phyloP scores from a whole-genome alignment of 2,888 invertebrate species.

The Bellardia pandia region DNA sequence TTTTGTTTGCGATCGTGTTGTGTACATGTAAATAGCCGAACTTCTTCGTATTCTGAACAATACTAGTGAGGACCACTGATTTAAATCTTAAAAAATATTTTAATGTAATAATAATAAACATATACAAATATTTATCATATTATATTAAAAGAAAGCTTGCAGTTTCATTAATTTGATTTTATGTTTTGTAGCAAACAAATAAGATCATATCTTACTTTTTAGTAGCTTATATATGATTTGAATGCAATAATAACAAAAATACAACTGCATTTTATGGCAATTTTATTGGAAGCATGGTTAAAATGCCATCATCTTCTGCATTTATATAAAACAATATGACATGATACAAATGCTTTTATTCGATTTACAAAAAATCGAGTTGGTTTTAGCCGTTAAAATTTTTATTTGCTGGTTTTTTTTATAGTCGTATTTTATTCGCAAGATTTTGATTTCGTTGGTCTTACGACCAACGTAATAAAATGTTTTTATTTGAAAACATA shows the following conservation, averaged over 20 bases:
- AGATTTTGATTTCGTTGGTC: slow-evolving; percentile 32
- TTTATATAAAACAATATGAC: neutral
- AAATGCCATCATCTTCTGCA: slow-evolving; percentile 24
- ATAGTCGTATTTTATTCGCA: slow-evolving; percentile 9
- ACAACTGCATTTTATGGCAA: slow-evolving; percentile 19
- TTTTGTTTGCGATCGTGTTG: too few relatives aligned
- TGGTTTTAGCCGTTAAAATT: slow-evolving; percentile 15
- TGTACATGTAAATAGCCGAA: too few relatives aligned
- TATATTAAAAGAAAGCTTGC: too few relatives aligned
- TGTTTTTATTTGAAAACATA: slow-evolving; percentile 55
- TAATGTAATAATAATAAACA: too few relatives aligned
- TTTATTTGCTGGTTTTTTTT: neutral
- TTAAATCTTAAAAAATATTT: too few relatives aligned
- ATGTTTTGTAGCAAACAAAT: too few relatives aligned
- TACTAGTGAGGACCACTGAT: too few relatives aligned
- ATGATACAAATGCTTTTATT: slow-evolving; percentile 20
- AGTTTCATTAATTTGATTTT: too few relatives aligned
- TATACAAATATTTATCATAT: too few relatives aligned
- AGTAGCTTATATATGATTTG: neutral
- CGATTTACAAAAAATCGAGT: neutral
- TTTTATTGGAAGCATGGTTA: slow-evolving; percentile 46
- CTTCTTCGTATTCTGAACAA: too few relatives aligned
- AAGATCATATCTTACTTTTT: too few relatives aligned
- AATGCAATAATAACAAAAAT: slow-evolving; percentile 15
- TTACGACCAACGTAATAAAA: slow-evolving; percentile 63